These are phyloP conservation scores for Sarcoramphus papa DNA, from an alignment of 2,797 vertebrate species.

Conservation along the genomic window DNA sequence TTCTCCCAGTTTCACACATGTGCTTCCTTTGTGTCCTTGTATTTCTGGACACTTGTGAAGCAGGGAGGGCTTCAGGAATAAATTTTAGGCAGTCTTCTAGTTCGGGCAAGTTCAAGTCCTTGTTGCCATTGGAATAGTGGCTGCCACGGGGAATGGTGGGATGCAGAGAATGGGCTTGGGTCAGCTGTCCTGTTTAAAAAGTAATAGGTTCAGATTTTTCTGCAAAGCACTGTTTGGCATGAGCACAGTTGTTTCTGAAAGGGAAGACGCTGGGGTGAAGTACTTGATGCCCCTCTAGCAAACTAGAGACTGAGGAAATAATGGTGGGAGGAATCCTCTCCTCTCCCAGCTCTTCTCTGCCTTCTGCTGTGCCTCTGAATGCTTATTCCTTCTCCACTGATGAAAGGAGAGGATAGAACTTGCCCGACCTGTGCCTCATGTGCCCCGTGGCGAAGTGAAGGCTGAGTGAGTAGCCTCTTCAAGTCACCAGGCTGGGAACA, in stretches of 20 bases:
- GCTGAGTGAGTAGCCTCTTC: not conserved
- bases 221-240: not conserved
- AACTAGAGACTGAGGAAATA: not conserved
- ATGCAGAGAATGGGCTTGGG: not conserved
- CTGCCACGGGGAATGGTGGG: accelerated
- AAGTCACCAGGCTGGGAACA: not conserved
- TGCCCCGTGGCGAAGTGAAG: not conserved
- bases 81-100: not conserved
- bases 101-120: not conserved
- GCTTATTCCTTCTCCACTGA: not conserved
- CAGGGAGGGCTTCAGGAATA: not conserved
- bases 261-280: not conserved
- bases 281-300: not conserved
- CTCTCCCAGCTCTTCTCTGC: not conserved
- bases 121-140: not conserved
- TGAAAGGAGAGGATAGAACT: not conserved
- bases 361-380: not conserved
- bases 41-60: not conserved
- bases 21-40: not conserved
- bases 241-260: not conserved
- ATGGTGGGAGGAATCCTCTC: not conserved
- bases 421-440: not conserved
- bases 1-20: not conserved
- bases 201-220: not conserved
- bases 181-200: not conserved